phyloP scores from a whole-genome alignment of 2,888 invertebrate species.

The Stenotaenia linearis region DNA sequence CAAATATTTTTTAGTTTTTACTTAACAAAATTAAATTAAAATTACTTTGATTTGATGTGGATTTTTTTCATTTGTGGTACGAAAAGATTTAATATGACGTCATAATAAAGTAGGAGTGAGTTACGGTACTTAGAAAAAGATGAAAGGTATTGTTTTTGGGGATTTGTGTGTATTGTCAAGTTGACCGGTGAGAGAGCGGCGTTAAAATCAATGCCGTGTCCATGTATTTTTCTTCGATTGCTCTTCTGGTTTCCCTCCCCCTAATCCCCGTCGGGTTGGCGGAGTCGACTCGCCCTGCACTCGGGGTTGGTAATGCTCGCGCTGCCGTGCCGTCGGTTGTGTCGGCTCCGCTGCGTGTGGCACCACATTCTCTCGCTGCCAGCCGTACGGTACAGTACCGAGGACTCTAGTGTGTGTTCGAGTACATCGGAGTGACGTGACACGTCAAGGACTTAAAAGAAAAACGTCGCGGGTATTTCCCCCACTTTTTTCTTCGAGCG shows the following conservation, averaged over 20 bases:
- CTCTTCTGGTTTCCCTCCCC: slow-evolving; percentile 8
- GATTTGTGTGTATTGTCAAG: background rate
- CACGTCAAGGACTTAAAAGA: background rate
- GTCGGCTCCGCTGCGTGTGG: slow-evolving; percentile 14
- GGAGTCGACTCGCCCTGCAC: background rate
- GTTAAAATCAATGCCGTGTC: slow-evolving; percentile 6
- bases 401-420: background rate
- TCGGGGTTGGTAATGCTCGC: slow-evolving; percentile 1
- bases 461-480: background rate
- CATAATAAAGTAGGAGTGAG: too few relatives aligned
- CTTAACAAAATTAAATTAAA: background rate
- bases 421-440: background rate
- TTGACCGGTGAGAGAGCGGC: background rate
- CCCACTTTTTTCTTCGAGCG: background rate
- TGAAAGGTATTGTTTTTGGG: too few relatives aligned
- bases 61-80: background rate
- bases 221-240: slow-evolving; percentile 13
- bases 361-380: background rate
- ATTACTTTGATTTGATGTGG: background rate
- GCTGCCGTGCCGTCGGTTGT: slow-evolving; percentile 19
- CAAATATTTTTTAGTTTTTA: background rate
- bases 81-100: too few relatives aligned
- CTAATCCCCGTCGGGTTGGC: slow-evolving; percentile 1
- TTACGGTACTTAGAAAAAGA: too few relatives aligned
- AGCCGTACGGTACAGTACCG: background rate